Evolutionary conservation across 1,140 invertebrate genomes (phyloP).

Genomic region (Bombus affinis): DNA sequence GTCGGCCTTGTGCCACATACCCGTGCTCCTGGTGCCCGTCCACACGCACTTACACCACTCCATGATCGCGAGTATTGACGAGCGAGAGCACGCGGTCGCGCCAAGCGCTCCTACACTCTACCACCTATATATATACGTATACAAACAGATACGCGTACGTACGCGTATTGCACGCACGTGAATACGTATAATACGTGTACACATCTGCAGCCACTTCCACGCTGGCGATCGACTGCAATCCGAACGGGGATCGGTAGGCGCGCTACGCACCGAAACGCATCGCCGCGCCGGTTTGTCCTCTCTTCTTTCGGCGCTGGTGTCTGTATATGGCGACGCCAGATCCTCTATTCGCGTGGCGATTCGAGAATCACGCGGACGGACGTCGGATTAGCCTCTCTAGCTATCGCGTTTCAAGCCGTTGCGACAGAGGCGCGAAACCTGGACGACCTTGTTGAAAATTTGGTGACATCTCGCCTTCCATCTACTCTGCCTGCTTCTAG

Average conservation of each 20-base stretch:
- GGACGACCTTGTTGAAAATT: neutral
- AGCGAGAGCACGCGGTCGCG: slow-evolving; percentile 46
- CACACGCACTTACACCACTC: slow-evolving; percentile 53
- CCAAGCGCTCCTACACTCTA: neutral
- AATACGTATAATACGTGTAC: no score
- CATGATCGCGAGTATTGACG: slow-evolving; percentile 38
- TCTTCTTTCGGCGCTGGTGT: slow-evolving; percentile 36
- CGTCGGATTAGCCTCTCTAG: neutral
- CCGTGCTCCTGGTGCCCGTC: slow-evolving; percentile 71
- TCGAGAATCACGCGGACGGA: no score
- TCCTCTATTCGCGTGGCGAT: neutral
- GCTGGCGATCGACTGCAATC: slow-evolving; percentile 16
- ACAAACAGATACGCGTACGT: neutral
- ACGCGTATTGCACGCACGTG: neutral
- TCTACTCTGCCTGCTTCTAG: no score
- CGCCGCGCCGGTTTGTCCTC: slow-evolving; percentile 24
- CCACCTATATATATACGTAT: no score
- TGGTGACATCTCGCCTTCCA: neutral
- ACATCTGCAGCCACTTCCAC: neutral
- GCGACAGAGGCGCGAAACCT: neutral
- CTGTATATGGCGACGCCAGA: neutral
- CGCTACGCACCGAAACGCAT: slow-evolving; percentile 53
- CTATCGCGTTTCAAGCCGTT: neutral
- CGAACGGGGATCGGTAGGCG: neutral
- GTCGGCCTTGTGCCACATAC: slow-evolving; percentile 82